Percentiles rank a stretch among this genome's conserved stretches.
These are phyloP conservation scores for Drosophila parthenogenetica DNA, from an alignment of 2,888 invertebrate species.

Conservation along the genomic window DNA sequence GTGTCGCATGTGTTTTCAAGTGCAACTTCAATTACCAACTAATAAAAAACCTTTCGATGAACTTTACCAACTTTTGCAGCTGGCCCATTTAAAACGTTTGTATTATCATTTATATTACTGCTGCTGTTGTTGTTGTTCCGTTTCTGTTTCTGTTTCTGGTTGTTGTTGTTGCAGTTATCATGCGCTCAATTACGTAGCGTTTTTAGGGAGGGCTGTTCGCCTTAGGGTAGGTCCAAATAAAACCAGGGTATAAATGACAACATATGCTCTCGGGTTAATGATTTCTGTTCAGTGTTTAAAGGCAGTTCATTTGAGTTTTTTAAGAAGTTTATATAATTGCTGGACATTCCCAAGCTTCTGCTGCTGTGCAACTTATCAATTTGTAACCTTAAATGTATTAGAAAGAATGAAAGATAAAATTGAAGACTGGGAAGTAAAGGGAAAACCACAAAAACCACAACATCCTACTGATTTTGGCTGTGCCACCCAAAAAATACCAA, in stretches of 20 bases:
- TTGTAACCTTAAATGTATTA: constrained; percentile 7
- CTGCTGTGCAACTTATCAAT: too few relatives aligned
- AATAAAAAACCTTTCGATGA: constrained; percentile 10
- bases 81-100: constrained; percentile 37
- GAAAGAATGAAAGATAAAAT: background rate
- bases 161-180: constrained; percentile 54
- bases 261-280: constrained; percentile 26
- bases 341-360: too few relatives aligned
- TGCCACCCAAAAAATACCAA: constrained; percentile 15
- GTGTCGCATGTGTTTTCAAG: constrained; percentile 81
- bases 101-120: constrained; percentile 30
- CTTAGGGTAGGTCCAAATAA: constrained; percentile 52
- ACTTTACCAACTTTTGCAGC: constrained; percentile 38
- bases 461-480: constrained; percentile 56
- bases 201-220: constrained; percentile 7
- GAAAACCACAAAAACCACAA: constrained; percentile 68
- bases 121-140: background rate
- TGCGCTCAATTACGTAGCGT: constrained; percentile 64
- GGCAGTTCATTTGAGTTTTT: too few relatives aligned
- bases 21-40: constrained; percentile 75
- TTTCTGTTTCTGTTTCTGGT: background rate
- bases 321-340: too few relatives aligned
- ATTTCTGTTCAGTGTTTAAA: constrained; percentile 16
- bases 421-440: background rate
- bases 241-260: constrained; percentile 5